Base-by-base conservation (phyloP, 2,888 invertebrate genomes). In the Tillus elongatus region DNA sequence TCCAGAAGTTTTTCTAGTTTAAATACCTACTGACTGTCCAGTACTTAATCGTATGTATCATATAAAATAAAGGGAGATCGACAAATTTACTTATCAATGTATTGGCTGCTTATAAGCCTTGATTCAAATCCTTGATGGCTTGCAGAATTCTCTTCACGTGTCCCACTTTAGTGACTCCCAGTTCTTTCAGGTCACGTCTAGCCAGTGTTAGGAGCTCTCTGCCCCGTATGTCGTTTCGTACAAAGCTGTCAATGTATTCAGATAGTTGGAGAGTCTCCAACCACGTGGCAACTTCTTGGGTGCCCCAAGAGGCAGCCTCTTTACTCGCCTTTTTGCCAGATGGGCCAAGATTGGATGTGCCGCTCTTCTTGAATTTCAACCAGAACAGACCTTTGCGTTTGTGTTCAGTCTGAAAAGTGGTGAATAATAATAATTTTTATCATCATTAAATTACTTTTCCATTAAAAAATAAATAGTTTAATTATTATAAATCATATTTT, bases 141-240 rank as follows among this genome's bases (percentile, higher is more conserved):
- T 91, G 89, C 46, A 92, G 77, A 49, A 97, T 87, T 56, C 96
- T 77, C 68, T 96, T 96, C 15, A 95, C 82, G 63, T 96, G 96
- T 1, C 96, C 96, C 34, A 96, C 89, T 69, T 96, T 96, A 6
- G 83, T 82, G 36, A 96, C 83, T 4, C 95, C 95, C 30, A 96
- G 73, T 48, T 96, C 96, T 61, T 91, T 80, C 3, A 89, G 71
- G 62, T 90, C 89, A 10, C 91, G 71, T 35, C 93, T 71, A 2
- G 91, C 91, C 39, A 97, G 68, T 1, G 85, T 80, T 2, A 93
- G 71, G 15, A 96, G 71, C 60, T 95, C 95, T 19, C 84, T 73
- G 2, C 95, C 96, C 16, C 90, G 79, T 54, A 96, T 86, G 67
- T 96, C 95, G 61, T 96, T 89, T 38, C 80, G 79, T 12, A 83